Evolutionary conservation across 2,113 vertebrate genomes (phyloP), one percentile per base, ranked within the genome.

Genomic region (Grantiella picta): DNA sequence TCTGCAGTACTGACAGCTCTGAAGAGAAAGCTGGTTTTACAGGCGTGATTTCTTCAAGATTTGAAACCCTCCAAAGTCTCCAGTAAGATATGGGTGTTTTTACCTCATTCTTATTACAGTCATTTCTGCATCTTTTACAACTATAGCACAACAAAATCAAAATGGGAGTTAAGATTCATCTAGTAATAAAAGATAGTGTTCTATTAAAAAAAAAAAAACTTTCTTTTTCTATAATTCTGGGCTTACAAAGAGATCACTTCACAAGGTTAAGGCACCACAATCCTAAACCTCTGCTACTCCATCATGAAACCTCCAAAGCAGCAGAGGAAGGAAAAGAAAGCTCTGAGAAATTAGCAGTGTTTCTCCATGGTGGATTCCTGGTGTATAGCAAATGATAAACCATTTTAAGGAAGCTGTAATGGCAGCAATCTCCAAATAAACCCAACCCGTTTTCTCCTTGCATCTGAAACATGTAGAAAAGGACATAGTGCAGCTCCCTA

Each of bases 251-350:
- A 14, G 24, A 40, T 53, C 12, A 40, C 31, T 22, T 64, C 63
- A 33, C 18, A 68, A 90, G 28, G 7, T 77, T n/a, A 45, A 44
- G 11, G 15, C 12, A 76, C 44, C 28, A 12, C 0, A 0, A 61
- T 19, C 31, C 25, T 40, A 77, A 77, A 10, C 2, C 22, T 57
- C 63, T 65, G 52, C 44, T 65, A n/a, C 24, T 44, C 9, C 8
- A 4, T 18, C 45, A 56, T 8, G 49, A 86, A 60, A 75, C 10
- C 35, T 45, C 24, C 54, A 53, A 71, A 73, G 35, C 1, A 50
- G 28, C 3, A 13, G 8, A 12, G 16, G 13, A 66, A 65, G 21
- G 59, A 65, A 68, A 77, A 72, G 4, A 25, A 76, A 90, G 45
- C 23, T 28, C 21, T 35, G 20, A 59, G 33, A 31, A 50, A 24